Base-by-base conservation (phyloP, 2,797 vertebrate species). In the Loris lydekkerianus region DNA sequence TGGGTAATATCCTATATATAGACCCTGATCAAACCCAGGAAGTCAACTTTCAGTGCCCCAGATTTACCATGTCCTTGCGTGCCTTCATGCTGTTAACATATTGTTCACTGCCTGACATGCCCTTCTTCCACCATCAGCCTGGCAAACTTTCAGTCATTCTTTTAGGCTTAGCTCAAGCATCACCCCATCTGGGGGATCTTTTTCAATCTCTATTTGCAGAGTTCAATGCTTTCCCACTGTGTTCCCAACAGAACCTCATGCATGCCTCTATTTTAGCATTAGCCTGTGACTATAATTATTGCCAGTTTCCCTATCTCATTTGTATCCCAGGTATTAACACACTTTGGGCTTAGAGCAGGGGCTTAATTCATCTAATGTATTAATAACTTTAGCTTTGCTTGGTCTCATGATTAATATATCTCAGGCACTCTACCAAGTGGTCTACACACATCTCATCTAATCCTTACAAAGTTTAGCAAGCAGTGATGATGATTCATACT, bases 1-100 rank as follows among this genome's bases (percentile, higher is more conserved):
- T 95, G n/a, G 7, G 86, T 93, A 82, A 96, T 84, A 37, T 29
- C 14, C 95, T 97, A 95, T 93, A 93, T 96, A 96, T 94, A 96
- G 85, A 86, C 37, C 69, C 53, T 96, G 97, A 96, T 80, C 69
- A 87, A 92, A 97, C 29, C 27, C 7, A 60, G n/a, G 53, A 96
- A 58, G 89, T 56, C 18, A 63, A 27, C 67, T 82, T 92, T 75
- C 72, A 34, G n/a, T 61, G 86, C 27, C 49, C 86, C 70, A 75
- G 75, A 78, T 60, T 85, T n/a, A 72, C 73, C 65, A 7, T 73
- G 96, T 31, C 96, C 89, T 96, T 92, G 92, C 43, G 31, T 78
- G 70, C 89, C 91, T 91, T 85, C 78, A 60, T 43, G 27, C 61
- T 2, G 1, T 1, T 75, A 43, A 70, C 75, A 46, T 65, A 23